Conservation (phyloP, 2,113 vertebrate species). For the Copsychus sechellarum region DNA sequence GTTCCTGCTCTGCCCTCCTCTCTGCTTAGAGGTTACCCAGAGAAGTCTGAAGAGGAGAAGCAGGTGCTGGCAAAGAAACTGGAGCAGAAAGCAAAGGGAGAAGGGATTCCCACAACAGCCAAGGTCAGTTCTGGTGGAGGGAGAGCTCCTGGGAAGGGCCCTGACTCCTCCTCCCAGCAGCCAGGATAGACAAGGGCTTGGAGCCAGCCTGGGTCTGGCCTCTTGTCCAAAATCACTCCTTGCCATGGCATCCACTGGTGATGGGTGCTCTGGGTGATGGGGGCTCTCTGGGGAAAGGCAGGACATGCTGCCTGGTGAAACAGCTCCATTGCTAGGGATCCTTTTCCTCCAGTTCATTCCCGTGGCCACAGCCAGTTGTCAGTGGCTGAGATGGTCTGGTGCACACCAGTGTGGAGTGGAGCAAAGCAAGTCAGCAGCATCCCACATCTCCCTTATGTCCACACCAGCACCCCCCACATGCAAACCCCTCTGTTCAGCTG, state of each 20-base stretch:
- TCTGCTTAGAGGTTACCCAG: conserved; percentile 79
- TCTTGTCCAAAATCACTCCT: neutral
- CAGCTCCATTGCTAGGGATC: neutral
- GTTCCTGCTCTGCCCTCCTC: neutral
- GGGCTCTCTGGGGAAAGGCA: neutral
- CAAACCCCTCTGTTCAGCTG: neutral
- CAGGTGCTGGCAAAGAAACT: conserved; percentile 85
- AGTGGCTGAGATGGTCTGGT: neutral
- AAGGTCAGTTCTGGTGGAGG: conserved; percentile 77
- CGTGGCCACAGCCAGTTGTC: neutral
- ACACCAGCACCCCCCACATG: neutral
- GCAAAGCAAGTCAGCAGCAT: neutral
- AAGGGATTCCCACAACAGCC: conserved; percentile 93
- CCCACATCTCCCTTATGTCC: neutral
- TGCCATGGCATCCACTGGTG: rapidly evolving
- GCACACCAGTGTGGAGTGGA: neutral
- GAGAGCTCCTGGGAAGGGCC: neutral
- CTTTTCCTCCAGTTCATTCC: neutral
- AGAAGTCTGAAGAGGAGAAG: conserved; percentile 92
- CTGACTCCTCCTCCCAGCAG: neutral
- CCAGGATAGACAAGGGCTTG: neutral
- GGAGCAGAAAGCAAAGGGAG: conserved; percentile 89
- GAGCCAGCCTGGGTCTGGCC: neutral
- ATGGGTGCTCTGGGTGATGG: neutral
- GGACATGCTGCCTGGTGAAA: neutral